phyloP scores from a whole-genome alignment of 2,113 vertebrate species.

The Calidris pugnax region DNA sequence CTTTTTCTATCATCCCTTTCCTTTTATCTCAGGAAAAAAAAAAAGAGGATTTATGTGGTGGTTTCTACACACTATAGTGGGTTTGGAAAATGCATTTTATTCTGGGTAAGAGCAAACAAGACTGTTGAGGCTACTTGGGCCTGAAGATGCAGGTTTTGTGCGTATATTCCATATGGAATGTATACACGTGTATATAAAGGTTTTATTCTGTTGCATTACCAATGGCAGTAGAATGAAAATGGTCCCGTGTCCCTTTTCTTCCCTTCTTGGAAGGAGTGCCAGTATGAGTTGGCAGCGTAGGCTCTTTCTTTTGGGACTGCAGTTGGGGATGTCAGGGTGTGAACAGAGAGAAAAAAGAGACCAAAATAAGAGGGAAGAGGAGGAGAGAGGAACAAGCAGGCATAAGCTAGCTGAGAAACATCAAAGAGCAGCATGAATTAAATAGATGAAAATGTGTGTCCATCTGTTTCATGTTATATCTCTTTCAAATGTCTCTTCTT shows the following conservation, averaged over 20 bases:
- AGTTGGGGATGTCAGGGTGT: not conserved
- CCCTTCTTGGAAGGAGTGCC: not conserved
- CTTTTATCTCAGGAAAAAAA: not conserved
- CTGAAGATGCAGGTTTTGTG: not conserved
- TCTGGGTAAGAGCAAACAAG: not conserved
- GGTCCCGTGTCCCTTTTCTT: not conserved
- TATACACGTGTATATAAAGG: not conserved
- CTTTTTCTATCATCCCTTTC: not conserved
- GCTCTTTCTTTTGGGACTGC: not conserved
- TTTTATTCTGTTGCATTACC: not conserved
- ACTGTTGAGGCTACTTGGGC: not conserved
- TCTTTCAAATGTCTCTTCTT: not conserved
- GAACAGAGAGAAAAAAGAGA: not conserved
- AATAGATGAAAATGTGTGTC: not conserved
- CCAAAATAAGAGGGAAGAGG: not conserved
- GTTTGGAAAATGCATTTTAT: not conserved
- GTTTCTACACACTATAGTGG: not conserved
- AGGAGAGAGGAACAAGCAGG: not conserved
- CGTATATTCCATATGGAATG: not conserved
- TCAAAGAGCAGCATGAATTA: not conserved
- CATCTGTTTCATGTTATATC: constrained; percentile 1
- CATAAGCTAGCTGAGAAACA: not conserved
- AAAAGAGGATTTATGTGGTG: not conserved
- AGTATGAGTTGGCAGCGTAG: not conserved
- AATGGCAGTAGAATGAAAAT: not conserved